Base-by-base conservation (phyloP, 2,113 vertebrate species). In the Vulpes lagopus region DNA sequence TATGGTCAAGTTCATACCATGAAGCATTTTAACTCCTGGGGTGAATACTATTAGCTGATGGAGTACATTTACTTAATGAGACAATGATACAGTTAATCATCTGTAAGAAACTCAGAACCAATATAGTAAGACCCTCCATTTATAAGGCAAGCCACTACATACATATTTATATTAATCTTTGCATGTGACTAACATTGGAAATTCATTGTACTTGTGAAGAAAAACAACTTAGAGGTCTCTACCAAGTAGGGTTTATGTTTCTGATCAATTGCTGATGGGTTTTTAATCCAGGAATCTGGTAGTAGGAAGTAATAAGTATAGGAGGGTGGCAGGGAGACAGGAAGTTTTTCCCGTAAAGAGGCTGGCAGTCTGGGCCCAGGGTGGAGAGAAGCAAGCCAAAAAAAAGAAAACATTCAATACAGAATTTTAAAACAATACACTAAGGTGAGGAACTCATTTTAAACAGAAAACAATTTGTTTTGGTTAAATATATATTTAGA, bases 61-160 rank as follows among this genome's bases (percentile, higher is more conserved):
- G 8, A 97, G 49, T 93, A 67, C 32, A 93, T 95, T 97, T 97
- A 93, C 20, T 95, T 96, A 98, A 92, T 60, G 62, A 96, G 7
- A 8, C 94, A 98, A 89, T 96, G 94, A 97, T 65, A 91, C 76
- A 90, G 16, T 87, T 96, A 27, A 95, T 97, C 92, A 92, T 30
- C 60, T 95, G 17, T 59, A 92, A 98, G 80, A 30, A 96, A 94
- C 19, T 92, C 25, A 94, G 81, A 97, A 84, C 59, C 2, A 92
- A 25, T 51, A 53, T 3, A 91, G 23, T 15, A 95, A 15, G 11
- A 53, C 6, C 1, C n/a, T 96, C 88, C 19, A 32, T 97, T 96
- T 88, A 19, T 43, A 94, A 97, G 69, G 86, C 90, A 96, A 80
- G 2, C 16, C 76, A 35, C 35, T 59, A 38, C 35, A 67, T 81